Evolutionary conservation across 2,888 invertebrate species (phyloP), one percentile per base, ranked within the genome.

Genomic region (Orchestes rusci): DNA sequence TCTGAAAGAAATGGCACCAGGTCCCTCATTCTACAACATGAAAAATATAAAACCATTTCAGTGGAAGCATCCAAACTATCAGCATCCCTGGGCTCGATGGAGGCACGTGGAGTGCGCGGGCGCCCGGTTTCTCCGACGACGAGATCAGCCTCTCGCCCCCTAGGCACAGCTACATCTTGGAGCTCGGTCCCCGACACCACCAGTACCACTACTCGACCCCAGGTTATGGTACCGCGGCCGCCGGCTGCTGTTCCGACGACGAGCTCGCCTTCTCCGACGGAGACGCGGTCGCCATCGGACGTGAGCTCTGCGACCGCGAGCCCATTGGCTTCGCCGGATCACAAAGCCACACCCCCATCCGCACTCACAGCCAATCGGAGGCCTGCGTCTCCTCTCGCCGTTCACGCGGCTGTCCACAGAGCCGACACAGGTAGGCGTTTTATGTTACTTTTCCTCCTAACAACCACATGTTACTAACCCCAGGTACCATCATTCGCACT

Each of bases 51-150:
- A n/a, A n/a, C n/a, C n/a, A 36, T 48, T 59, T 30, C 53, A 69
- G 69, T 63, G 69, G 68, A 67, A 68, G 69, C 59, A 56, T 66
- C 68, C 69, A 69, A 68, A 63, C 73, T 73, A 64, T 74, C 74
- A 70, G 73, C 72, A 63, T 74, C 74, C 65, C 70, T 73, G 73
- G 73, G 71, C 56, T 73, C 74, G 73, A 74, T 73, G 53, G 50
- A 40, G 66, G 67, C 23, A 67, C 54, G 62, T 42, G 66, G 59
- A 43, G 45, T 15, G 31, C 39, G 39, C 35, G 50, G 35, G 42
- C 50, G 32, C 67, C 72, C 81, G 82, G 86, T 76, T 84, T 87
- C 86, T 83, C 85, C 82, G 87, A 86, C 82, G 86, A 86, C 81
- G 84, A 84, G 75, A 80, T 84, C 68, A 79, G 79, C 70, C 70